Evolutionary conservation across 2,888 invertebrate species (phyloP), one percentile per base, ranked within the genome.

Genomic region (Orgyia antiqua): DNA sequence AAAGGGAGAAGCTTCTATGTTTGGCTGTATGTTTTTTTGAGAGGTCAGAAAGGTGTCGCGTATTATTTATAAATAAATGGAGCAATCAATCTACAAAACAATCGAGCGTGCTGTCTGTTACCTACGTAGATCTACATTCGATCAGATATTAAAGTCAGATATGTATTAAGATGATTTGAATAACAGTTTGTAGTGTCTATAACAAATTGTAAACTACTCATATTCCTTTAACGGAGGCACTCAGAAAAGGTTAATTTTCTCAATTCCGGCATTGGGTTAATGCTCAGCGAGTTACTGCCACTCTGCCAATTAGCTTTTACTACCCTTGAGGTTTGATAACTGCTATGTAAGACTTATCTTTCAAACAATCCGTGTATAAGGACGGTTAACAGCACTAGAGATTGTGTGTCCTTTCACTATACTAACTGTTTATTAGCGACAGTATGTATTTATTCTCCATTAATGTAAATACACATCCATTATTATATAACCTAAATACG

Each of bases 241-340:
- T 62, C 66, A 73, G 73, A 79, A 74, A 75, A 75, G 78, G 77
- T 79, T 75, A 77, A 76, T 78, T 77, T 75, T 70, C 67, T 66
- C 73, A 76, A 75, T 79, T 71, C 72, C 68, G 61, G 55, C 50
- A 60, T 62, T 58, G 62, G 66, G 59, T 63, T 68, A 69, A 68
- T 66, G 68, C 48, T 58, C 50, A 52, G 50, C 53, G 55, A 51
- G 63, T 71, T 63, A 73, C 72, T 68, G 62, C 77, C 74, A 58
- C 72, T 73, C 72, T 64, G 55, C 73, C 80, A 80, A 80, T 82
- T 82, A 83, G 79, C 80, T 74, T 79, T 82, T 78, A 82, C 77
- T 76, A 65, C 77, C 68, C 73, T 75, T 74, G 73, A 68, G 78
- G 73, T 70, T 69, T 72, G 77, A 77, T 80, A 79, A 74, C 74